Evolutionary conservation across 2,113 vertebrate genomes (phyloP).

Genomic region (Menura novaehollandiae): DNA sequence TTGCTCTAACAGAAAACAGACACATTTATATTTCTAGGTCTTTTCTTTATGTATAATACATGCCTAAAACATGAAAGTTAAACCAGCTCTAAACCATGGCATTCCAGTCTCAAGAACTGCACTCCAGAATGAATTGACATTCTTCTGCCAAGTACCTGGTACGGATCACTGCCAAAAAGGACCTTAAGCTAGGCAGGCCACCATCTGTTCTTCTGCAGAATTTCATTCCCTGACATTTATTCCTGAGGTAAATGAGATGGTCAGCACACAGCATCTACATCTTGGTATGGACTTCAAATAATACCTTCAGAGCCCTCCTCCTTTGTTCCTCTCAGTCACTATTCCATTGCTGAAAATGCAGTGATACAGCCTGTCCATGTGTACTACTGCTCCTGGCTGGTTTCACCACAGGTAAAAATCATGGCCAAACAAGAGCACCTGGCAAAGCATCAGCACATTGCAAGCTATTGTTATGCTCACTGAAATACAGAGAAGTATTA

Average conservation of each 20-base stretch:
- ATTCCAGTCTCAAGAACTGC: background rate
- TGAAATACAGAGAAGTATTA: background rate
- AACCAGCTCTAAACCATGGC: background rate
- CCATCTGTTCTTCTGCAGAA: background rate
- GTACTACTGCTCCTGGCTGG: background rate
- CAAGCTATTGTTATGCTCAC: background rate
- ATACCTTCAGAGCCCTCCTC: background rate
- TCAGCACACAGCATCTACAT: background rate
- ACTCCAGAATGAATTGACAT: background rate
- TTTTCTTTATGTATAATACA: background rate
- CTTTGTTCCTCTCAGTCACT: background rate
- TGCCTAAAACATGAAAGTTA: background rate
- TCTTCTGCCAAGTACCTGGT: background rate
- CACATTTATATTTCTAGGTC: background rate
- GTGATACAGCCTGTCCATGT: background rate
- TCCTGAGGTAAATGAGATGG: background rate
- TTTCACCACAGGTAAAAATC: background rate
- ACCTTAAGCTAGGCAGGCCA: background rate
- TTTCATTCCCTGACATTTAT: background rate
- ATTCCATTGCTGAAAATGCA: rapidly evolving
- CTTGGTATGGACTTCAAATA: background rate
- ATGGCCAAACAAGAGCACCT: background rate
- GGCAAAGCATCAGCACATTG: background rate
- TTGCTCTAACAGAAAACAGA: background rate
- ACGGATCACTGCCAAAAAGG: background rate